Evolutionary conservation across 2,113 vertebrate species (phyloP), one percentile per base, ranked within the genome.

Genomic region (Syrrhaptes paradoxus): DNA sequence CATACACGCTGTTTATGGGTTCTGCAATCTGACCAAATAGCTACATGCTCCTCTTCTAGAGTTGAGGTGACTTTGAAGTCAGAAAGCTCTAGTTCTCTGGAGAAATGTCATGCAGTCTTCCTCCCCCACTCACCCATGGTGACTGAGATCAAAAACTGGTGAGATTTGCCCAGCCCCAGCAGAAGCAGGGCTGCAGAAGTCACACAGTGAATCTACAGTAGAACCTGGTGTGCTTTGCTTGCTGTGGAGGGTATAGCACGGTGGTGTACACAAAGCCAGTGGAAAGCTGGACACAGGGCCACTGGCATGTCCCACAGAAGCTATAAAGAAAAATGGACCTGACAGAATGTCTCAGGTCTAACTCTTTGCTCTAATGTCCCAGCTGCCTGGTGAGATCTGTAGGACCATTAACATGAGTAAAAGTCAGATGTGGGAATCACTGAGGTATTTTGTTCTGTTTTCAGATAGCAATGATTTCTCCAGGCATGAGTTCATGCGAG

Each of bases 401-500:
- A 62, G 22, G 48, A n/a, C 8, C 9, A 12, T 11, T 58, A 81
- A 63, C 9, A 11, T 22, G 10, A 92, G 31, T 31, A 65, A 14
- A 84, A 81, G 32, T 38, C 70, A 89, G 36, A 43, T 20, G 11
- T 59, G 26, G n/a, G n/a, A 58, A 34, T 90, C 26, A 67, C 51
- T 74, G 51, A 67, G 11, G 10, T 71, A 7, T 92, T 93, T 45
- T 62, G 36, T 91, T 90, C 63, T 87, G 70, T 97, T 96, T 95
- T 54, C 97, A 99, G 99, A 99, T 99, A 94, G 99, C 99, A 32
- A 99, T 99, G 99, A 99, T 99, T 94, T 99, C 99, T 71, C 99
- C 99, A 26, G 98, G 99, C 79, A 99, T 99, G 98, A 96, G 93
- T 89, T 99, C 99, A 16, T 99, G 99, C 90, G 99, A 99, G 87